Conservation (phyloP, 1,140 invertebrate species). For the Berghia stephanieae region DNA sequence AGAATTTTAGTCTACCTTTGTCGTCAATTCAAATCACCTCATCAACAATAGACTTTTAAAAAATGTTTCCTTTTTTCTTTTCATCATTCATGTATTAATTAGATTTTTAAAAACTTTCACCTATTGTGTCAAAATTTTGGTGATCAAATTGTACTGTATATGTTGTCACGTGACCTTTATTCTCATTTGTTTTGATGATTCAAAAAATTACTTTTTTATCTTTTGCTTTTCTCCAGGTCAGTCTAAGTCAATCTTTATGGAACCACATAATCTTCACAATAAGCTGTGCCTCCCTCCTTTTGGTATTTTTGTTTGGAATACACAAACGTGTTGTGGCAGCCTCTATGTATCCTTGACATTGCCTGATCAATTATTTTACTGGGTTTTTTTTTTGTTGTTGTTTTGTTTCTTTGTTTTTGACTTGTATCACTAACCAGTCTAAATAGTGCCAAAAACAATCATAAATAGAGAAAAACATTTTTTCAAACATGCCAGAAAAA, state of each 20-base stretch:
- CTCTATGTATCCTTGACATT: constrained; percentile 76
- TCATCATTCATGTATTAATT: too few species aligned
- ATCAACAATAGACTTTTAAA: too few species aligned
- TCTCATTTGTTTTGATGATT: neutral
- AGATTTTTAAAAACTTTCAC: too few species aligned
- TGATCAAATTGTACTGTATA: neutral
- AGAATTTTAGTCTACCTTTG: too few species aligned
- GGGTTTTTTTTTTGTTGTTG: too few species aligned
- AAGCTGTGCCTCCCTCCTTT: constrained; percentile 84
- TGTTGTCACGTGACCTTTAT: neutral
- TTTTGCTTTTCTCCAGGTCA: constrained; percentile 69
- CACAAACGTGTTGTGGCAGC: constrained; percentile 95
- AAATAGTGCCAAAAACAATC: too few species aligned
- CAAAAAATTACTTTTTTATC: neutral
- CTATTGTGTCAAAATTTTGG: too few species aligned
- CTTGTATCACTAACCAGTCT: too few species aligned
- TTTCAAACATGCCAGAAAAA: neutral
- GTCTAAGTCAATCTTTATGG: constrained; percentile 87
- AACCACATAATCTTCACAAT: constrained; percentile 98
- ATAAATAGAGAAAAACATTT: neutral
- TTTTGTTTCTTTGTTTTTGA: too few species aligned
- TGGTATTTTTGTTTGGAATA: constrained; percentile 90
- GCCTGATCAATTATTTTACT: constrained; percentile 6
- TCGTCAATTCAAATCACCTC: too few species aligned
- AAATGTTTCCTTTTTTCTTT: too few species aligned